These are phyloP conservation scores for Eupleurogrammus muticus DNA, from an alignment of 2,797 vertebrate genomes.

Conservation along the genomic window DNA sequence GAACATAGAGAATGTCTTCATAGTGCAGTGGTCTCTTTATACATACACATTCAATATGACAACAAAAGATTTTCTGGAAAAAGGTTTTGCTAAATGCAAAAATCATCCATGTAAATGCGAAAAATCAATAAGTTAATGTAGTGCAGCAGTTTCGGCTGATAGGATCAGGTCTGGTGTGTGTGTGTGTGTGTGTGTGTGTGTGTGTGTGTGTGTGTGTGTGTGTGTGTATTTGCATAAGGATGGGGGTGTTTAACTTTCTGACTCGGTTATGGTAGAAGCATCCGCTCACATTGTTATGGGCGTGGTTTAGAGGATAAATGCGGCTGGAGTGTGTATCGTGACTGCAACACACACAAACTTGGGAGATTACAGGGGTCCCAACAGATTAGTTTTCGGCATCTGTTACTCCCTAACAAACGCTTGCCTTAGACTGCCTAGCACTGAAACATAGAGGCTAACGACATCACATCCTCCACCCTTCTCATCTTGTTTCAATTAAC, in stretches of 20 bases:
- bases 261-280: conserved; percentile 53
- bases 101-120: not conserved
- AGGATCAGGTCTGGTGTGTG: conserved; percentile 52
- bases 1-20: not conserved
- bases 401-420: conserved; percentile 60
- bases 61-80: not conserved
- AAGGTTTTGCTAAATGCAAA: not conserved
- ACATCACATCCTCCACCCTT: conserved; percentile 18
- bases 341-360: conserved; percentile 35
- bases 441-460: conserved; percentile 12
- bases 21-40: not conserved
- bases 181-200: not conserved
- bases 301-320: conserved; percentile 64
- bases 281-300: conserved; percentile 49
- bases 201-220: not conserved
- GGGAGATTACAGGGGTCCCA: conserved; percentile 71
- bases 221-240: not conserved
- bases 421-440: conserved; percentile 24
- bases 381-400: conserved; percentile 74
- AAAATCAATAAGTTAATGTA: not conserved
- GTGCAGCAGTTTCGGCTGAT: conserved; percentile 23
- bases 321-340: conserved; percentile 69
- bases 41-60: not conserved
- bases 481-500: not conserved
- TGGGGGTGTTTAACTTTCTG: conserved; percentile 63